phyloP scores from a whole-genome alignment of 2,797 vertebrate genomes.

The Psittacula echo region DNA sequence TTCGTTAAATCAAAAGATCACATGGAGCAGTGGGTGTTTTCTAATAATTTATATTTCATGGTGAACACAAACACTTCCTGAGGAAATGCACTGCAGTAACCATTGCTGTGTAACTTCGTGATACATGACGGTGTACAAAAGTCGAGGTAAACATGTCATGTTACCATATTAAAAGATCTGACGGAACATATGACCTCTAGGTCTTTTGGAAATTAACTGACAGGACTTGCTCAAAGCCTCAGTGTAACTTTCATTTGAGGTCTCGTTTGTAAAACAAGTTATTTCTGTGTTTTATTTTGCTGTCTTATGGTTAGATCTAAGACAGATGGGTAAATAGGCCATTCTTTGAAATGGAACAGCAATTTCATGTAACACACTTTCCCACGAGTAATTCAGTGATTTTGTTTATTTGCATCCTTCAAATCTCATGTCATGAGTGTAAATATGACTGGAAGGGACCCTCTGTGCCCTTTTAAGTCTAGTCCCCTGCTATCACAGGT shows the following conservation, averaged over 20 bases:
- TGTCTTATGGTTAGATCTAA: background rate
- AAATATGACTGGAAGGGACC: background rate
- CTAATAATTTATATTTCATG: conserved; percentile 56
- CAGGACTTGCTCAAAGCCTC: background rate
- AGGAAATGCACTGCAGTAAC: conserved; percentile 65
- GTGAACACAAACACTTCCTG: conserved; percentile 77
- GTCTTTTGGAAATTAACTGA: background rate
- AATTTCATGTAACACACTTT: background rate
- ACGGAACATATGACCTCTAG: background rate
- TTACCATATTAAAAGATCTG: background rate
- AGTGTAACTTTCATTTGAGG: background rate
- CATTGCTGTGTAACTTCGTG: background rate
- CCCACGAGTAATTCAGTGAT: background rate
- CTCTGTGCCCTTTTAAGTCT: background rate
- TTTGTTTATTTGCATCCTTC: background rate
- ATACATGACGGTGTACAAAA: background rate
- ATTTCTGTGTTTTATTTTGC: background rate
- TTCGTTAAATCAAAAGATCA: conserved; percentile 42
- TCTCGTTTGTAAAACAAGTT: background rate
- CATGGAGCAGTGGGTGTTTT: conserved; percentile 45
- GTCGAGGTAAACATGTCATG: background rate
- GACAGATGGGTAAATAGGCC: background rate
- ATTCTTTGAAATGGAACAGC: background rate
- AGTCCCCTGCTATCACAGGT: background rate
- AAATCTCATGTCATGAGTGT: background rate